Conservation (phyloP, 2,888 invertebrate species). For the Agrochola circellaris region DNA sequence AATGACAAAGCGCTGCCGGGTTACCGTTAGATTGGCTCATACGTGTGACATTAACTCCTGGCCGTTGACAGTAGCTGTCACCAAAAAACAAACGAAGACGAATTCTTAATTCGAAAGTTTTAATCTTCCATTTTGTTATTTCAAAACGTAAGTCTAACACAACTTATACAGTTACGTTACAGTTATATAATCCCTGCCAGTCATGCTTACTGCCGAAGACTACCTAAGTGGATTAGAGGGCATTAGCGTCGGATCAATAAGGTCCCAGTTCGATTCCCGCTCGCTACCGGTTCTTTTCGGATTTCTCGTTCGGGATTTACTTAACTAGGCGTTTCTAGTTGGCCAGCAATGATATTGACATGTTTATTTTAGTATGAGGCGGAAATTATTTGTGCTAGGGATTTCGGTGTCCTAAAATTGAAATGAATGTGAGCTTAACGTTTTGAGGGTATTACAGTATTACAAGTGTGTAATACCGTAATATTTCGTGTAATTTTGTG, state of each 20-base stretch:
- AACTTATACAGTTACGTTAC: constrained; percentile 59
- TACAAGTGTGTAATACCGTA: constrained; percentile 24
- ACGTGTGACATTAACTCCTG: constrained; percentile 41
- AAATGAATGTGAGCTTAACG: constrained; percentile 50
- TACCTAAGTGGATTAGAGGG: constrained; percentile 85
- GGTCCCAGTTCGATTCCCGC: constrained; percentile 68
- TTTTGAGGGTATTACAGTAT: constrained; percentile 27
- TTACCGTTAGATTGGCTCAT: constrained; percentile 21
- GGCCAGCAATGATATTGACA: constrained; percentile 58
- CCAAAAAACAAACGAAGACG: constrained; percentile 33
- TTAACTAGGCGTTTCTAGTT: constrained; percentile 52
- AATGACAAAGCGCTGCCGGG: constrained; percentile 17
- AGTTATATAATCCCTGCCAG: constrained; percentile 82
- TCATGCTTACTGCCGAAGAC: constrained; percentile 85
- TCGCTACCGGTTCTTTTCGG: constrained; percentile 69
- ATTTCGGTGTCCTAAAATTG: constrained; percentile 51
- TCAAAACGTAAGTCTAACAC: constrained; percentile 47
- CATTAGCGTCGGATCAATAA: constrained; percentile 86
- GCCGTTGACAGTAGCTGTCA: constrained; percentile 42
- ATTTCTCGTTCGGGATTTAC: constrained; percentile 62
- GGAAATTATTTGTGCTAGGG: constrained; percentile 39
- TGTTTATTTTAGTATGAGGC: constrained; percentile 59
- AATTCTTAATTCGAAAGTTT: constrained; percentile 54
- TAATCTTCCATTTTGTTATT: constrained; percentile 55
- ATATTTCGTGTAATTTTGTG: constrained; percentile 44